Evolutionary conservation across 30 jellyfish, hydroid and myxozoan genomes (phyloP).

Genomic region (Catostylus mosaicus): DNA sequence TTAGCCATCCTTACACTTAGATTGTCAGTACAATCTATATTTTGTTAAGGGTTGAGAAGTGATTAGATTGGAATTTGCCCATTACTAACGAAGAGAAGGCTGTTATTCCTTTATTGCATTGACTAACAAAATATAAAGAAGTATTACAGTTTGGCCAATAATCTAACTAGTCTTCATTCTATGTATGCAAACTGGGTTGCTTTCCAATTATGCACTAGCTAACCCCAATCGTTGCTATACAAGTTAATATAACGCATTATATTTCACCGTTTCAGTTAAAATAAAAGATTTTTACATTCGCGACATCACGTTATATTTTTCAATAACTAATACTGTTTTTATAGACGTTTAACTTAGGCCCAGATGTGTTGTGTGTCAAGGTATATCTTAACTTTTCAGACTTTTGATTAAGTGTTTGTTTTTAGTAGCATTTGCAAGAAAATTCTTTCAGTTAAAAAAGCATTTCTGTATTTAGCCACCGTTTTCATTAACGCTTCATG

Average conservation of each 20-base stretch:
- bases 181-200: too few relatives aligned
- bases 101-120: too few relatives aligned
- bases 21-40: too few relatives aligned
- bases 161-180: too few relatives aligned
- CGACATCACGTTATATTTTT: conserved; percentile 52
- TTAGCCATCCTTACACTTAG: too few relatives aligned
- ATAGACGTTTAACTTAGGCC: conserved; percentile 58
- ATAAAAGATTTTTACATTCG: conserved; percentile 5
- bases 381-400: conserved; percentile 41
- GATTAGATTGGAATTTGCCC: too few relatives aligned
- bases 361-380: conserved; percentile 52
- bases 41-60: too few relatives aligned
- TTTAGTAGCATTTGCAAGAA: conserved; percentile 17
- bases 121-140: too few relatives aligned
- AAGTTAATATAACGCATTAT: not conserved
- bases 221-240: not conserved
- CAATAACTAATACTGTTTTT: conserved; percentile 43
- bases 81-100: too few relatives aligned
- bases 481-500: too few relatives aligned
- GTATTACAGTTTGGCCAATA: too few relatives aligned
- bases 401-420: conserved; percentile 23
- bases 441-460: conserved; percentile 39
- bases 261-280: conserved; percentile 19
- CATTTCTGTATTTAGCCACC: conserved; percentile 31
- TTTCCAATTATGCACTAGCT: not conserved